Evolutionary conservation across 2,888 invertebrate species (phyloP).

Genomic region (Clusia tigrina): DNA sequence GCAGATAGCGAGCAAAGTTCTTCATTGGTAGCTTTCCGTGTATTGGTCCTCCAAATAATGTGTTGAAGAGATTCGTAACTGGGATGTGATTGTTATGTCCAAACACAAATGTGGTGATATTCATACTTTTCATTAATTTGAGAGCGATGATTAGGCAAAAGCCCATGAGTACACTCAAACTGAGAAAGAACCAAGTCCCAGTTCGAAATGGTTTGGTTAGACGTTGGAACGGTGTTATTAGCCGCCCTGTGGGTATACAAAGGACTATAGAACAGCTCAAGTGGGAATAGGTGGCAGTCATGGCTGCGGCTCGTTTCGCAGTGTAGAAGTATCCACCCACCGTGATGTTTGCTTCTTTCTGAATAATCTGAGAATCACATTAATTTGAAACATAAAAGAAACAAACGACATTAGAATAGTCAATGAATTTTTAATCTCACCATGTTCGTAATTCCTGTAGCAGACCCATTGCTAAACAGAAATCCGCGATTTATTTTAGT

Average conservation of each 20-base stretch:
- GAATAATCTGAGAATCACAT: conserved; percentile 46
- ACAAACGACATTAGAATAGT: too few species aligned
- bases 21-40: conserved; percentile 16
- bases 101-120: conserved; percentile 26
- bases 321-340: conserved; percentile 45
- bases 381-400: too few species aligned
- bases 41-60: conserved; percentile 28
- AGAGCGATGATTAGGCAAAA: conserved; percentile 25
- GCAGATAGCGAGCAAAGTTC: conserved; percentile 35
- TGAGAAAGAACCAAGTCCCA: conserved; percentile 32
- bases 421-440: too few species aligned
- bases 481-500: conserved; percentile 41
- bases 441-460: conserved; percentile 52
- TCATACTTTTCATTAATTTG: conserved; percentile 11
- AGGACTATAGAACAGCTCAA: conserved; percentile 47
- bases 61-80: conserved; percentile 21
- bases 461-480: conserved; percentile 47
- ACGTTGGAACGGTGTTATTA: conserved; percentile 13
- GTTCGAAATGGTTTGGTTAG: conserved; percentile 1
- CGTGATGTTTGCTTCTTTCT: conserved; percentile 51
- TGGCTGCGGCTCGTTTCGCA: conserved; percentile 36
- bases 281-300: conserved; percentile 50
- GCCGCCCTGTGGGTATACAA: conserved; percentile 28
- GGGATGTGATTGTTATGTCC: conserved; percentile 25
- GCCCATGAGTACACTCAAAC: conserved; percentile 25